phyloP scores from a whole-genome alignment of 53 echinoderm and acorn worm species.

The Pentamera pediparva region DNA sequence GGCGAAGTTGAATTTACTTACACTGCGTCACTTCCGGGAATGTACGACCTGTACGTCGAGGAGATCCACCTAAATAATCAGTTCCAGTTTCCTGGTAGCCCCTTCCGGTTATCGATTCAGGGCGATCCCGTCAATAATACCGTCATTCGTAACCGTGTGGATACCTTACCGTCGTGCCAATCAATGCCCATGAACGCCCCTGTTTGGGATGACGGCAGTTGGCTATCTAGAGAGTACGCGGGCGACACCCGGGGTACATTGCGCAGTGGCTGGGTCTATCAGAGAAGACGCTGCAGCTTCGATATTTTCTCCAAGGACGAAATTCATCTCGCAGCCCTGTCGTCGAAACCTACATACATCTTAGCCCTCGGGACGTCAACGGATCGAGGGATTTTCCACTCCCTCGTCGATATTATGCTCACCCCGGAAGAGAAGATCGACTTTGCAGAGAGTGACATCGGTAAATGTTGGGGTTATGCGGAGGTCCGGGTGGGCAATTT shows the following conservation, averaged over 20 bases:
- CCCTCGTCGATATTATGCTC: background rate
- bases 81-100: constrained; percentile 6
- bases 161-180: constrained; percentile 5
- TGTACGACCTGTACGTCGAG: constrained; percentile 4
- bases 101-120: background rate
- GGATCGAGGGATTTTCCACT: constrained; percentile 12
- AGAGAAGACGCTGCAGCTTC: background rate
- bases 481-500: background rate
- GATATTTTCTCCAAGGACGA: constrained; percentile 4
- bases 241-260: background rate
- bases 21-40: background rate
- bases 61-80: background rate
- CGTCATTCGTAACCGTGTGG: background rate
- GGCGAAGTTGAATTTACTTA: too few species aligned
- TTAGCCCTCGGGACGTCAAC: background rate
- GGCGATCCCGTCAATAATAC: background rate
- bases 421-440: background rate
- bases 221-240: background rate
- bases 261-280: constrained; percentile 12
- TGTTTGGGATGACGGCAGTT: background rate
- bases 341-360: background rate
- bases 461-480: constrained; percentile 16
- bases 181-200: background rate
- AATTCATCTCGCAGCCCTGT: background rate
- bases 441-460: background rate